Evolutionary conservation across 2,888 invertebrate genomes (phyloP), one percentile per base, ranked within the genome.

Genomic region (Rosalia funebris): DNA sequence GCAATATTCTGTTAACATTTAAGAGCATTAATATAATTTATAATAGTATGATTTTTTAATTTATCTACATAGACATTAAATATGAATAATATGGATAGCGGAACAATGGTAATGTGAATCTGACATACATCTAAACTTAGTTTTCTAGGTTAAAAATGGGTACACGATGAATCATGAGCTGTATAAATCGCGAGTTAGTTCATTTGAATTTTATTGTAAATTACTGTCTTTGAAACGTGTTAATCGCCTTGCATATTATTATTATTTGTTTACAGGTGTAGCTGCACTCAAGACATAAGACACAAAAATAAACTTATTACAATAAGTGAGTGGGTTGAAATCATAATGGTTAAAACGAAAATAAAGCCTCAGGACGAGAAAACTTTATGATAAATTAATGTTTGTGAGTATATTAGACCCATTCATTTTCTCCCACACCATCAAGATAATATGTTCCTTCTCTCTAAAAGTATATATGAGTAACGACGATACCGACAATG

Each of bases 251-350:
- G 15, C 53, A 53, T 53, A 19, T 4, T 41, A 60, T n/a, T n/a
- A n/a, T n/a, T n/a, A 60, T 60, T 48, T 48, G 52, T 32, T 57
- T 44, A 53, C 41, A 65, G 57, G 60, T 62, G 56, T 56, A 60
- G 57, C 48, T 58, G 60, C 46, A 57, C 55, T 15, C 32, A 34
- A 36, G 48, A 39, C 44, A 53, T 55, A 65, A 58, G 50, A 60
- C 46, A 62, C 60, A 60, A 60, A 58, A 65, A 60, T 62, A 62
- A 65, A 60, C 60, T 52, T 55, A 65, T 62, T 57, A 56, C 55
- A 62, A 62, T 62, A 62, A 65, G 62, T 54, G 62, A 65, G 65
- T 62, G 55, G 62, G 62, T 56, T 60, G 53, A 34, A 62, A 62
- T 62, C 60, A 60, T 62, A 60, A 65, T 60, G 45, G 58, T 55